Conservation (phyloP, 2,113 vertebrate species). For the Dicrurus megarhynchus region DNA sequence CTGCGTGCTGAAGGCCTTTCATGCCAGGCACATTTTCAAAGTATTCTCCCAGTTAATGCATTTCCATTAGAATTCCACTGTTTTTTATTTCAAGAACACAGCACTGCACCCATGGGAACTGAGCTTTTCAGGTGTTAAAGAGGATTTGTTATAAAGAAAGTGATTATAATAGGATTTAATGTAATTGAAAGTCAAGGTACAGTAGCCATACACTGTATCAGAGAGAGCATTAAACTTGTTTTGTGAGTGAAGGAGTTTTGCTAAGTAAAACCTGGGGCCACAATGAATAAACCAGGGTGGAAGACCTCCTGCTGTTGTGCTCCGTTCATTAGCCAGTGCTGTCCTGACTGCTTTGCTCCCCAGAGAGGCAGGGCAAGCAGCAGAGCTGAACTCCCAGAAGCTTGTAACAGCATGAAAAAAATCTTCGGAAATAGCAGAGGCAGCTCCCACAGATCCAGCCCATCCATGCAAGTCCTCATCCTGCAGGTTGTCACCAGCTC, state of each 20-base stretch:
- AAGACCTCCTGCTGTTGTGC: not conserved
- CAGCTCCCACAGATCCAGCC: not conserved
- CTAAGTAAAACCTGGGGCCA: constrained; percentile 58
- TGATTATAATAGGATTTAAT: constrained; percentile 79
- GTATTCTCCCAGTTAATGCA: constrained; percentile 40
- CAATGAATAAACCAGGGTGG: not conserved
- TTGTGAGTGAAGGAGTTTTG: constrained; percentile 61
- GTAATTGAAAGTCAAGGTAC: constrained; percentile 81
- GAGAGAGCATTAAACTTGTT: constrained; percentile 67
- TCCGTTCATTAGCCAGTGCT: not conserved
- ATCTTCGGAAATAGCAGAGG: not conserved
- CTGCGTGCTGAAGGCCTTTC: constrained; percentile 37
- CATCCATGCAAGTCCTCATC: rapidly evolving
- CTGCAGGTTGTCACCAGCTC: not conserved
- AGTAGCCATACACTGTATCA: constrained; percentile 70
- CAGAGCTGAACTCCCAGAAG: not conserved
- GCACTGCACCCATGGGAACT: constrained; percentile 67
- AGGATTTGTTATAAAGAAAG: constrained; percentile 81
- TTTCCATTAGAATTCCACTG: constrained; percentile 68
- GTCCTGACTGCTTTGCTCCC: not conserved
- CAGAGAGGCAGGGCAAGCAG: not conserved
- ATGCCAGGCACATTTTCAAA: constrained; percentile 63
- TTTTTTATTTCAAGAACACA: constrained; percentile 73
- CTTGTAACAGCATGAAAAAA: not conserved
- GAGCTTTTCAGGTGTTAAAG: constrained; percentile 80